Base-by-base conservation (phyloP, 2,113 vertebrate genomes). In the Bolborhynchus lineola region DNA sequence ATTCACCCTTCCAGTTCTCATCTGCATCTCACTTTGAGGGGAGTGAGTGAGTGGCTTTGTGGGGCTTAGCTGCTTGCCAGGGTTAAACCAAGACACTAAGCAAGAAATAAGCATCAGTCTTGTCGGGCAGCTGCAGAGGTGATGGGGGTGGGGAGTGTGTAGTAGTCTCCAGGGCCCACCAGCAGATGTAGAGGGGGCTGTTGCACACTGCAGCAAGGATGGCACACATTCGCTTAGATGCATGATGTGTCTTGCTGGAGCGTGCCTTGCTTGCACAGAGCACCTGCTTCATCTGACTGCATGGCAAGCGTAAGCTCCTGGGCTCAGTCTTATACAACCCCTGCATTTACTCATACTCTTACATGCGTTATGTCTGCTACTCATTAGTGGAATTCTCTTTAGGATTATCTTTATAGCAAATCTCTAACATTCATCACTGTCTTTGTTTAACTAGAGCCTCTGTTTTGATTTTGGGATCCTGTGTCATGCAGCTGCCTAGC, bases 301-400 rank as follows among this genome's bases (percentile, higher is more conserved):
- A 7, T 28, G 25, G 42, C 6, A 4, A 64, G 16, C 11, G 3
- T 33, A 26, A 75, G 50, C 71, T 64, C 71, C 55, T 62, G 37
- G 25, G 19, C 86, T 77, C 52, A 49, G 33, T 57, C 83, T 76
- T 49, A 37, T 76, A 82, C 9, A 79, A 11, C 3, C 13, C 21
- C 10, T 82, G 14, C 21, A 15, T 92, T 88, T 76, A 57, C 59
- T 90, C 47, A 9, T 21, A 33, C 31, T 55, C 44, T 31, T 80
- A 46, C 13, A 20, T 0, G 0, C 0, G 0, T 82, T 72, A 52
- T 37, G 21, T 46, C 75, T 90, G 70, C 28, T 28, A 9, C 35
- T 72, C 13, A 3, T 31, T 44, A 83, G 50, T 2, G 10, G 67
- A 75, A 64, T 88, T 90, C 50, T 64, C 52, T 71, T 88, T 44